Conservation (phyloP, 2,113 vertebrate genomes). For the Caranx ignobilis region DNA sequence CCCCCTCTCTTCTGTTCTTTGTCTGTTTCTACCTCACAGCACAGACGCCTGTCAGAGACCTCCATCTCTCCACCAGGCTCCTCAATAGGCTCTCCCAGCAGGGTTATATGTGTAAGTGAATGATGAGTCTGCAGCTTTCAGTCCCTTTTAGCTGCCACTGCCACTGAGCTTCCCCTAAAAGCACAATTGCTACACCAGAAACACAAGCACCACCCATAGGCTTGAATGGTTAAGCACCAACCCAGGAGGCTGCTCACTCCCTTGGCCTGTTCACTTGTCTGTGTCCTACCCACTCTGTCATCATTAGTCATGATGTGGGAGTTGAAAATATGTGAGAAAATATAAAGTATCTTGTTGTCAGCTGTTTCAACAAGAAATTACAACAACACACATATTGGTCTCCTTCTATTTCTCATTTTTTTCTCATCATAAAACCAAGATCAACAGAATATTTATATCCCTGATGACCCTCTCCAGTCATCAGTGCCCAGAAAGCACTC, state of each 20-base stretch:
- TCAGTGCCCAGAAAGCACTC: neutral
- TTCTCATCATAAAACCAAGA: neutral
- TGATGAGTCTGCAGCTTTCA: conserved; percentile 9
- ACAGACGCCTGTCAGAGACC: conserved; percentile 95
- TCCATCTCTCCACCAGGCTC: conserved; percentile 98
- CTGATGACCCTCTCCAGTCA: neutral
- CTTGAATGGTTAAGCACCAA: conserved; percentile 35
- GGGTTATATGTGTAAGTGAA: conserved; percentile 96
- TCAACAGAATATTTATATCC: neutral
- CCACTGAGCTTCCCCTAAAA: conserved; percentile 14
- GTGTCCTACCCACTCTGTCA: conserved; percentile 26
- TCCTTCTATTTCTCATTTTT: neutral
- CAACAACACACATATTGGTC: neutral
- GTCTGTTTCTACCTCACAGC: conserved; percentile 84
- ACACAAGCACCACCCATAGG: conserved; percentile 42
- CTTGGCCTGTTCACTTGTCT: conserved; percentile 67
- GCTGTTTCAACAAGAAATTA: neutral
- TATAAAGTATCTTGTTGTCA: neutral
- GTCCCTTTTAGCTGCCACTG: conserved; percentile 32
- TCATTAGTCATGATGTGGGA: neutral
- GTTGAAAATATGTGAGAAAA: neutral
- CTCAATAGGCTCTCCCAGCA: conserved; percentile 95
- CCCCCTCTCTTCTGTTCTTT: neutral
- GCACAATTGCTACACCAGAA: conserved; percentile 30
- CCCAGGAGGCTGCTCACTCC: conserved; percentile 62